phyloP scores from a whole-genome alignment of 2,888 invertebrate genomes.

The Clivina fossor region DNA sequence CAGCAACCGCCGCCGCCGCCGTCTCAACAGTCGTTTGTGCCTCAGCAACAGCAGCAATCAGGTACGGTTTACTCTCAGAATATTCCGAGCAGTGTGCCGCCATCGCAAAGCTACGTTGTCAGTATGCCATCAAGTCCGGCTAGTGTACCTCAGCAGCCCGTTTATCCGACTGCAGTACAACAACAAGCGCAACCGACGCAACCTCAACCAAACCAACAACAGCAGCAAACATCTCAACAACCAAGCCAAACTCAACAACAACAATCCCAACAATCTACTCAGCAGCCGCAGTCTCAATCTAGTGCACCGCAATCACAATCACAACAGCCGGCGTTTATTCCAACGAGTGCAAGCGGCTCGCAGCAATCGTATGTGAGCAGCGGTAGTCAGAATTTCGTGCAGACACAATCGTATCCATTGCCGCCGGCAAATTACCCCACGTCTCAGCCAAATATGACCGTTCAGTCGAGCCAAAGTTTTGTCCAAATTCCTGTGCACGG shows the following conservation, averaged over 20 bases:
- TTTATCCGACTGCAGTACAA: conserved; percentile 28
- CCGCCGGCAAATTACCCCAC: conserved; percentile 60
- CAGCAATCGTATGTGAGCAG: conserved; percentile 56
- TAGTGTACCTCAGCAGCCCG: conserved; percentile 47
- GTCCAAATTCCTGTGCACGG: conserved; percentile 61
- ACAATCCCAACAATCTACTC: conserved; percentile 46
- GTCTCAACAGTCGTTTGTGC: conserved; percentile 33
- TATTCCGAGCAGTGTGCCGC: conserved; percentile 51
- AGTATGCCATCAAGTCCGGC: conserved; percentile 51
- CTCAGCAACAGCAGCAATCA: conserved; percentile 56
- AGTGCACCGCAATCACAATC: conserved; percentile 50
- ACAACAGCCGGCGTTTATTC: not conserved
- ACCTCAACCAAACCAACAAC: not conserved
- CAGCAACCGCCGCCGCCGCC: conserved; percentile 37
- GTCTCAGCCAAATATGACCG: conserved; percentile 60
- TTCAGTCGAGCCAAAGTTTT: conserved; percentile 59
- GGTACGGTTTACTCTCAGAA: conserved; percentile 51
- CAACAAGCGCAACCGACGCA: conserved; percentile 1
- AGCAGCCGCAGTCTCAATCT: conserved; percentile 58
- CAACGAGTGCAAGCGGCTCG: conserved; percentile 43
- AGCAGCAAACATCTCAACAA: not conserved
- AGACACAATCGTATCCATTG: conserved; percentile 61
- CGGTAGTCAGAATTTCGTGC: conserved; percentile 58
- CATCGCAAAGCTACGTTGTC: conserved; percentile 20
- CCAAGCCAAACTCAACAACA: conserved; percentile 2